Percentiles rank a stretch among this genome's conserved stretches.
phyloP scores from a whole-genome alignment of 1,140 invertebrate genomes.

The Uloborus diversus region DNA sequence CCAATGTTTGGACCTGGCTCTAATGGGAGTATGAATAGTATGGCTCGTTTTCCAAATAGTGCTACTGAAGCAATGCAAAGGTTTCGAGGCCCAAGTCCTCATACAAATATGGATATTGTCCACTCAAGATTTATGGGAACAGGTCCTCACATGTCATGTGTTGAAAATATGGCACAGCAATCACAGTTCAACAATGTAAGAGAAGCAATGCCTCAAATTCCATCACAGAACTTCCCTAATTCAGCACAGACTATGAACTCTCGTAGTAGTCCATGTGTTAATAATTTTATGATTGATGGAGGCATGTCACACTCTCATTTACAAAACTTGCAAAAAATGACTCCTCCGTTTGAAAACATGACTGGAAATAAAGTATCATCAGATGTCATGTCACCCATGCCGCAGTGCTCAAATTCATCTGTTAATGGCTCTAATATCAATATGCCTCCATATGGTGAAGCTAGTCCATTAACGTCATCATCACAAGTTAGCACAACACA shows the following conservation, averaged over 20 bases:
- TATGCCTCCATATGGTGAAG: conserved; percentile 39
- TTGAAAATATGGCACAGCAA: conserved; percentile 36
- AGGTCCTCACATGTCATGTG: conserved; percentile 48
- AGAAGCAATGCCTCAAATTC: conserved; percentile 43
- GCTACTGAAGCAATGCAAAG: conserved; percentile 55
- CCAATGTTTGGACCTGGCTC: conserved; percentile 32
- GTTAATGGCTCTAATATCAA: conserved; percentile 46
- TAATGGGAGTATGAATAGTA: conserved; percentile 15
- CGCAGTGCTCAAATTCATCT: conserved; percentile 51
- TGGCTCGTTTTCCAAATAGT: conserved; percentile 40
- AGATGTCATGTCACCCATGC: conserved; percentile 39
- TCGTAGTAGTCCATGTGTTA: conserved; percentile 35
- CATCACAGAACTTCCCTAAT: conserved; percentile 39
- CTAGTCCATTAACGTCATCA: conserved; percentile 25
- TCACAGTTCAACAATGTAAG: conserved; percentile 34
- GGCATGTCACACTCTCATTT: conserved; percentile 50
- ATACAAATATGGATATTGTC: conserved; percentile 58
- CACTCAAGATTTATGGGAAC: conserved; percentile 51
- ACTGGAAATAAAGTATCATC: conserved; percentile 49
- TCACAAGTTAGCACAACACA: conserved; percentile 38
- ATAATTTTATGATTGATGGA: conserved; percentile 19
- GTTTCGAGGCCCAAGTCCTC: conserved; percentile 62
- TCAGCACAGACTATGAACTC: conserved; percentile 22
- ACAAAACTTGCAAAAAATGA: conserved; percentile 61
- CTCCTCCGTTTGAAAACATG: conserved; percentile 59